These are phyloP conservation scores for Xanthorhoe spadicearia DNA, from an alignment of 2,888 invertebrate genomes.

Conservation along the genomic window DNA sequence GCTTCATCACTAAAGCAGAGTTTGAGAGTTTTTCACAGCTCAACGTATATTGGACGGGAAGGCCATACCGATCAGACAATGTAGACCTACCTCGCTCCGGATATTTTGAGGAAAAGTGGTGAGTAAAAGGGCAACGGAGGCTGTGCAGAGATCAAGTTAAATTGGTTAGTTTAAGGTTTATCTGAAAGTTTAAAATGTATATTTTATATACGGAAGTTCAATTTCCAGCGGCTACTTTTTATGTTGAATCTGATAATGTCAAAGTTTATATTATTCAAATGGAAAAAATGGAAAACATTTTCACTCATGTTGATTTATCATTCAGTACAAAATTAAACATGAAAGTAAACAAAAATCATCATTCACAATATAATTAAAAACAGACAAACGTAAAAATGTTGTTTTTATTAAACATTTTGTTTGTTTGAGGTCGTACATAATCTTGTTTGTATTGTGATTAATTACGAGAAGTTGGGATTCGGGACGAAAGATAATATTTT, in stretches of 20 bases:
- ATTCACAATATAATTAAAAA: slow-evolving; percentile 6
- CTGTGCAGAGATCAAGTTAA: slow-evolving; percentile 37
- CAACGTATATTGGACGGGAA: slow-evolving; percentile 45
- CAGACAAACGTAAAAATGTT: slow-evolving; percentile 6
- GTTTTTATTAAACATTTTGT: slow-evolving; percentile 63
- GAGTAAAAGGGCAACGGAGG: slow-evolving; percentile 46
- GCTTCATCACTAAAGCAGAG: slow-evolving; percentile 26
- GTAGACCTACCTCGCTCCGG: slow-evolving; percentile 46
- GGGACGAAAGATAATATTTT: slow-evolving; percentile 41
- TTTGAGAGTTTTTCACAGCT: slow-evolving; percentile 40
- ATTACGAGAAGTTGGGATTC: slow-evolving; percentile 50
- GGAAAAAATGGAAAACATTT: background rate
- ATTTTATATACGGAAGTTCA: background rate
- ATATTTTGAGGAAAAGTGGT: slow-evolving; percentile 48
- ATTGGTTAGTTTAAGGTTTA: slow-evolving; percentile 24
- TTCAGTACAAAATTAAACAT: background rate
- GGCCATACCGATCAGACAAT: slow-evolving; percentile 46
- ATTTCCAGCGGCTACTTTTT: slow-evolving; percentile 3
- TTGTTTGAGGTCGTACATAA: slow-evolving; percentile 52
- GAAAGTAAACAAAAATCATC: background rate
- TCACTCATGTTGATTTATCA: background rate
- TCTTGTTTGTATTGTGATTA: slow-evolving; percentile 66
- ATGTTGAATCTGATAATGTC: slow-evolving; percentile 4
- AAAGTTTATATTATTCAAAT: background rate
- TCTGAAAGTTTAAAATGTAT: slow-evolving; percentile 25